Conservation (phyloP, 2,113 vertebrate species). For the Tachysurus fulvidraco region DNA sequence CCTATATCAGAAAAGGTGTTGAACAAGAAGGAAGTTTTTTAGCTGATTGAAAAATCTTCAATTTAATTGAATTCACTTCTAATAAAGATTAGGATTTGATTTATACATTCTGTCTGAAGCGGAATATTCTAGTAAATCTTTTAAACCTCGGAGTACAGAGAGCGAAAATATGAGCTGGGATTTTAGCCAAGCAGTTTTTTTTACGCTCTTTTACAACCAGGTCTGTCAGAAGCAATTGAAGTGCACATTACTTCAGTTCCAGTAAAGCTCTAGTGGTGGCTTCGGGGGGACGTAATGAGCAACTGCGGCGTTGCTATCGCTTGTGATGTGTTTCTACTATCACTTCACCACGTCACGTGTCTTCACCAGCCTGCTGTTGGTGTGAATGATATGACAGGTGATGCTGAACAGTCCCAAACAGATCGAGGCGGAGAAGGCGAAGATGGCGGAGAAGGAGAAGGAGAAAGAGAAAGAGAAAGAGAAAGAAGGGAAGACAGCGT, state of each 20-base stretch:
- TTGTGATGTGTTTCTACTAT: not conserved
- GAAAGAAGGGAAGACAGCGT: slow-evolving; percentile 73
- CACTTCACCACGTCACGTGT: not conserved
- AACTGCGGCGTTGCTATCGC: not conserved
- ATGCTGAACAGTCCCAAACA: slow-evolving; percentile 90
- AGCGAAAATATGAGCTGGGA: not conserved
- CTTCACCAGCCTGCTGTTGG: not conserved
- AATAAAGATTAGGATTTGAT: not conserved
- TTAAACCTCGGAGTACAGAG: not conserved
- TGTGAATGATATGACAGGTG: slow-evolving; percentile 66
- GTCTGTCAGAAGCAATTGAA: not conserved
- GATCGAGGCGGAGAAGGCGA: slow-evolving; percentile 89
- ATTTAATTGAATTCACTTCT: too few relatives aligned
- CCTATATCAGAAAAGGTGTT: too few relatives aligned
- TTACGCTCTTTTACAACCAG: not conserved
- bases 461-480: slow-evolving; percentile 83
- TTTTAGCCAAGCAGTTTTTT: not conserved
- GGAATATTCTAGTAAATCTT: not conserved
- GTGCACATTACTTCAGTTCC: not conserved
- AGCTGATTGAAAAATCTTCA: too few relatives aligned
- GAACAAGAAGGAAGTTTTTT: too few relatives aligned
- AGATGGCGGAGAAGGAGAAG: slow-evolving; percentile 86
- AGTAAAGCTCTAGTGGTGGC: not conserved
- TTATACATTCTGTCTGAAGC: not conserved
- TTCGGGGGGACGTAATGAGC: not conserved